Percentiles rank a stretch among this genome's conserved stretches.
phyloP scores from a whole-genome alignment of 2,113 vertebrate genomes.

The Hiodon alosoides region DNA sequence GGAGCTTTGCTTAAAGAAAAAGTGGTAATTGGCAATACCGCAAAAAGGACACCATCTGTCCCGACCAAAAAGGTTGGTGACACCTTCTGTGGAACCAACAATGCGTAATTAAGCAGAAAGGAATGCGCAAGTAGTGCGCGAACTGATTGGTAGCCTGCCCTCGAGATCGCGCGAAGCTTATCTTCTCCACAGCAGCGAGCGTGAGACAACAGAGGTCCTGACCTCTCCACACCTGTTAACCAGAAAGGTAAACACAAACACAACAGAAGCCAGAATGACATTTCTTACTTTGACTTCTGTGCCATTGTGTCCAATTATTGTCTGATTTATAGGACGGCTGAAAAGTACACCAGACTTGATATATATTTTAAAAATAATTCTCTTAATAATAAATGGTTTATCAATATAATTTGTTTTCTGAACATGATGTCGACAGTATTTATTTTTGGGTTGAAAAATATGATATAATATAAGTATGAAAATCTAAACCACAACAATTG shows the following conservation, averaged over 20 bases:
- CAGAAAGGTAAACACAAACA: neutral
- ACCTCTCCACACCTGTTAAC: neutral
- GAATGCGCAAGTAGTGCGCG: constrained; percentile 75
- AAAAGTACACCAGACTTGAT: too few relatives aligned
- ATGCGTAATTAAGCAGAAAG: constrained; percentile 96
- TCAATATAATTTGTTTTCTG: too few relatives aligned
- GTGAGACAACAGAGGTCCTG: neutral
- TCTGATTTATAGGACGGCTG: too few relatives aligned
- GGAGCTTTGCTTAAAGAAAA: constrained; percentile 73
- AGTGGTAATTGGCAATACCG: constrained; percentile 95
- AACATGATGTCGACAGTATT: too few relatives aligned
- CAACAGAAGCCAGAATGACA: too few relatives aligned
- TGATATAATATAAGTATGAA: too few relatives aligned
- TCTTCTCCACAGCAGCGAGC: neutral
- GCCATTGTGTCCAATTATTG: too few relatives aligned
- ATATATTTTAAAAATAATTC: too few relatives aligned
- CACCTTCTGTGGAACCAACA: constrained; percentile 98
- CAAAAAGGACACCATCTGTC: constrained; percentile 96
- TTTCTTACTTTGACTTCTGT: too few relatives aligned
- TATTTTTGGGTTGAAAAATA: too few relatives aligned
- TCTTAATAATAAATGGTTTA: too few relatives aligned
- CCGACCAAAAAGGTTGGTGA: constrained; percentile 89
- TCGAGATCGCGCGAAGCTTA: constrained; percentile 26
- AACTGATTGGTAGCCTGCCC: constrained; percentile 72
- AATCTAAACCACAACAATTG: too few relatives aligned